phyloP scores from a whole-genome alignment of 2,888 invertebrate genomes.

The Tenthredo notha region DNA sequence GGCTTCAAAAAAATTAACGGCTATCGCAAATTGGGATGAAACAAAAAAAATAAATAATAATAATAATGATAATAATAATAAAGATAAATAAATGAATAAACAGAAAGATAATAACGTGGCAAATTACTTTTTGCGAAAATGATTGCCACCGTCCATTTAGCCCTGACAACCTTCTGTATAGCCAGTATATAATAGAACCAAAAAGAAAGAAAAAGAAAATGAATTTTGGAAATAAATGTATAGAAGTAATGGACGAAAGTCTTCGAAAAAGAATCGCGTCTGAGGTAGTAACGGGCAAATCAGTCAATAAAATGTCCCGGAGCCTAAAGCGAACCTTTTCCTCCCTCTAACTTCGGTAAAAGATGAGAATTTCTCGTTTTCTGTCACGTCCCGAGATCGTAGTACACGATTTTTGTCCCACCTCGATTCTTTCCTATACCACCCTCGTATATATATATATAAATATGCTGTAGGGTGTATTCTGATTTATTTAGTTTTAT shows the following conservation, averaged over 20 bases:
- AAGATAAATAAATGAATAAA: not conserved
- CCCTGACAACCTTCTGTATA: not conserved
- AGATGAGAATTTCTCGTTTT: slow-evolving; percentile 30
- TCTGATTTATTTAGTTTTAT: not conserved
- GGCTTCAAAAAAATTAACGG: not conserved
- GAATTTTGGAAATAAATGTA: not conserved
- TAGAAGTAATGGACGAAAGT: slow-evolving; percentile 16
- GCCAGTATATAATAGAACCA: not conserved
- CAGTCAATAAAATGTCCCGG: slow-evolving; percentile 47
- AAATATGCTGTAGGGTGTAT: not conserved
- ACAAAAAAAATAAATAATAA: not conserved
- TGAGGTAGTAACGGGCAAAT: slow-evolving; percentile 27
- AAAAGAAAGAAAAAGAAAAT: not conserved
- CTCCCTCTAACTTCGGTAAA: not conserved
- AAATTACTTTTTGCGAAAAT: not conserved
- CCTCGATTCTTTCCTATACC: not conserved
- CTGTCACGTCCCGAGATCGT: slow-evolving; percentile 16
- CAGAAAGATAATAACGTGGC: not conserved
- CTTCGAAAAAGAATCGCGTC: slow-evolving; percentile 31
- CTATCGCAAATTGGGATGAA: not conserved
- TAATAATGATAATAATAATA: not conserved
- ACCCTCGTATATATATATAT: no score
- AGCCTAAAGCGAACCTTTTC: slow-evolving; percentile 37
- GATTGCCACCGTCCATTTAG: not conserved
- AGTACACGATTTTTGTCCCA: not conserved